Evolutionary conservation across 2,888 invertebrate genomes (phyloP), one percentile per base, ranked within the genome.

Genomic region (Acheta domesticus): DNA sequence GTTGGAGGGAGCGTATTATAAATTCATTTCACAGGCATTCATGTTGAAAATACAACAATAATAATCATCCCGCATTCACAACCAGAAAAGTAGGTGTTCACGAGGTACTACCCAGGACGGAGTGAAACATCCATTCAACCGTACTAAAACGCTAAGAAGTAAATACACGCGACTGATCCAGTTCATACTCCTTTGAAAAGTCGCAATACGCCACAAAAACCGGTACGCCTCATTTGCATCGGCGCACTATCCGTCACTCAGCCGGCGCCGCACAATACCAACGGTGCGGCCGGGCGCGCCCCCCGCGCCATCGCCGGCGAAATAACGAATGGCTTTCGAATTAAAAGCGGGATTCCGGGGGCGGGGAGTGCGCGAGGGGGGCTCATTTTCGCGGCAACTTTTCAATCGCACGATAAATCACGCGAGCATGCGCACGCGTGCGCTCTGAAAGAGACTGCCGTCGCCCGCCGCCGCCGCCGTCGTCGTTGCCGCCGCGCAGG

Each of bases 141-240:
- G 62, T 62, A 8, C 62, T 62, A 62, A 62, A 14, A 62, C 14
- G 62, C 62, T n/a, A 62, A 62, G 62, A 62, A 62, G 62, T n/a
- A n/a, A n/a, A n/a, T 14, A 19, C n/a, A n/a, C 62, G n/a, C n/a
- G 62, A 14, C n/a, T n/a, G 14, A 62, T 62, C 62, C 62, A 62
- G 62, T 62, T 62, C 62, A 62, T 62, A 14, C 62, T 2, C 62
- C 62, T 62, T 62, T 62, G 16, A 62, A 62, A 62, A 62, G 4
- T 62, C 62, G 62, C 14, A 62, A 62, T 62, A 14, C 62, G 62
- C n/a, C 62, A 62, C 62, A 62, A 62, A 62, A 16, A 62, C 62
- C 62, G 62, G 62, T 62, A 62, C 62, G 62, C 62, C 62, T 62
- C 62, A 62, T 62, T 62, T 62, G 62, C 62, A 62, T 62, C 62